Percentiles rank a stretch among this genome's conserved stretches.
Conservation (phyloP, 2,888 invertebrate species). For the Scaptomyza polygonia region DNA sequence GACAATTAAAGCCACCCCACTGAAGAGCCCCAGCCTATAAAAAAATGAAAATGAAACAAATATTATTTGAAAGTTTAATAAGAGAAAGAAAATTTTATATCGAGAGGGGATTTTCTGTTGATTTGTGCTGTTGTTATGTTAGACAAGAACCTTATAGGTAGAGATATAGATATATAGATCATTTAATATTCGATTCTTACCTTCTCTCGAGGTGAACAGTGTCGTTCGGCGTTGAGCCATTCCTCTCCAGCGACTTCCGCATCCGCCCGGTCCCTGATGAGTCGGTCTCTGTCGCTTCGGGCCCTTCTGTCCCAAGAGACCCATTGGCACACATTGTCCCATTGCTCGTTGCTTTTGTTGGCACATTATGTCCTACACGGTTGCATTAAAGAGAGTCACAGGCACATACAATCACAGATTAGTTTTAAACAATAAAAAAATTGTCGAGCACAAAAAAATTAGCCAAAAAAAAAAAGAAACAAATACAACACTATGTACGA, state of each 20-base stretch:
- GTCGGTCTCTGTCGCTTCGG: slow-evolving; percentile 85
- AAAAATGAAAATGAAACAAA: not conserved
- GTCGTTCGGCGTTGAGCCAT: slow-evolving; percentile 97
- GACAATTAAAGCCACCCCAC: slow-evolving; percentile 99
- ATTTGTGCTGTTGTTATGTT: too few relatives aligned
- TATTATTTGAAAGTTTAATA: not conserved
- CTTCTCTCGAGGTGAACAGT: slow-evolving; percentile 99
- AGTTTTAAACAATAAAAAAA: slow-evolving; percentile 9
- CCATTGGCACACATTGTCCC: slow-evolving; percentile 85
- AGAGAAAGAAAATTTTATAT: not conserved
- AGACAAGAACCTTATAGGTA: not conserved
- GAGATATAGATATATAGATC: not conserved
- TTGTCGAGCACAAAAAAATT: not conserved
- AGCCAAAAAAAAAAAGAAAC: not conserved
- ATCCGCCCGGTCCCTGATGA: slow-evolving; percentile 85
- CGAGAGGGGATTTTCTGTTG: too few relatives aligned
- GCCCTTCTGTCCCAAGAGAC: slow-evolving; percentile 84
- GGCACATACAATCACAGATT: slow-evolving; percentile 17
- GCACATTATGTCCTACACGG: slow-evolving; percentile 84
- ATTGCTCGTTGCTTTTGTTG: slow-evolving; percentile 84
- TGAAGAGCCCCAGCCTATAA: slow-evolving; percentile 95
- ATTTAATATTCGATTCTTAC: slow-evolving; percentile 30
- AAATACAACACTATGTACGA: not conserved
- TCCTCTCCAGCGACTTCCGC: slow-evolving; percentile 91
- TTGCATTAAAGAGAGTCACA: not conserved